Evolutionary conservation across 2,797 vertebrate genomes (phyloP), one percentile per base, ranked within the genome.

Genomic region (Pelobates cultripes): DNA sequence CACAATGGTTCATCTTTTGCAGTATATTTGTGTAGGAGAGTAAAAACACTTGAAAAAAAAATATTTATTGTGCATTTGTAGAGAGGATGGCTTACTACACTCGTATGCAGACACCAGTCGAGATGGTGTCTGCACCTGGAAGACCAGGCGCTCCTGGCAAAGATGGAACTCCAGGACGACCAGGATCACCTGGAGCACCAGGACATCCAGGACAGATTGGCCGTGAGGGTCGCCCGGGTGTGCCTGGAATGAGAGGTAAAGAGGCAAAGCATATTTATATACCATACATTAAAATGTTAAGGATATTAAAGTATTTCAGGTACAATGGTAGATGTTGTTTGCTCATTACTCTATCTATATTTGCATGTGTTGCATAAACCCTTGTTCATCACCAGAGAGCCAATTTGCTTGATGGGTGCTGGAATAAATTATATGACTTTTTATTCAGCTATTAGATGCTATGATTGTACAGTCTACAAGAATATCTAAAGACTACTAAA

Each of bases 81-180:
- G 98, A 99, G 92, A 95, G 97, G 77, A 98, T 99, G 96, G 93
- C 88, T 0, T 99, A 99, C 88, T 99, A 98, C 87, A 93, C 97
- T 88, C 94, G 96, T 60, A 91, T 98, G 91, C 97, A 96, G 81
- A 93, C 88, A 90, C 96, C 97, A 0, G 83, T 95, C 85, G 97
- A 99, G 88, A 92, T 94, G 93, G 96, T 90, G 6, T 88, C 97
- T 0, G 90, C 96, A 4, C 97, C 97, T 0, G 98, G 98, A 15
- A 92, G 97, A 66, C 97, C 97, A 0, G 98, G 98, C 2, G 90
- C 95, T 17, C 96, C 98, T 0, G 97, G 97, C 0, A 99, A 99
- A 91, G 95, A 97, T 0, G 98, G 98, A 14, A 6, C 80, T 10
- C 90, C 95, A 0, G 97, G 97, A 73, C 92, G 88, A 64, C 92